These are phyloP conservation scores for Drosophila diplacantha DNA, from an alignment of 2,888 invertebrate species.

Conservation along the genomic window DNA sequence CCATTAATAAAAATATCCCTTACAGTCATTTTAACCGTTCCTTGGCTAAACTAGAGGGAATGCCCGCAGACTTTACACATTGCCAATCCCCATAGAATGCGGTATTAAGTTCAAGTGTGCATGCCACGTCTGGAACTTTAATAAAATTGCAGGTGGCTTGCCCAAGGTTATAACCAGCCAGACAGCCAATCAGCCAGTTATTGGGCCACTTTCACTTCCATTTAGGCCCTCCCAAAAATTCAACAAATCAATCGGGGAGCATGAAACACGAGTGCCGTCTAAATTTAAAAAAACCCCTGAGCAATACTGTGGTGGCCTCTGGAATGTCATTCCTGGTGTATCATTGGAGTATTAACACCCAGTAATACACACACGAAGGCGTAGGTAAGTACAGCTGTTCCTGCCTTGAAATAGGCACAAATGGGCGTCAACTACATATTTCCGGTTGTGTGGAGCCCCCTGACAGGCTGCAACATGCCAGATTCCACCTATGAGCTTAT, in stretches of 20 bases:
- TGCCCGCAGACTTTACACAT: neutral
- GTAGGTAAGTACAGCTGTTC: slow-evolving; percentile 28
- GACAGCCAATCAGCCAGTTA: slow-evolving; percentile 37
- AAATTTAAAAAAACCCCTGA: slow-evolving; percentile 31
- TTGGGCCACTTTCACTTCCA: slow-evolving; percentile 55
- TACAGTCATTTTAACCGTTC: neutral
- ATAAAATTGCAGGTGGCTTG: slow-evolving; percentile 49
- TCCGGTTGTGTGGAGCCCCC: slow-evolving; percentile 64
- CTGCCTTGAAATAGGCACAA: slow-evolving; percentile 52
- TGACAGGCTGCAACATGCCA: slow-evolving; percentile 63
- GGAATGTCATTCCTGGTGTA: slow-evolving; percentile 32
- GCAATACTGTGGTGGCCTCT: slow-evolving; percentile 33
- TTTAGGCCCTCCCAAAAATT: slow-evolving; percentile 45
- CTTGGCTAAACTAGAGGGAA: neutral
- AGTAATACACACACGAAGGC: slow-evolving; percentile 26
- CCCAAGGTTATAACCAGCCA: slow-evolving; percentile 58
- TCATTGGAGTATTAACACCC: slow-evolving; percentile 31
- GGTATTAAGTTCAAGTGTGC: slow-evolving; percentile 21
- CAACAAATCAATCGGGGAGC: slow-evolving; percentile 57
- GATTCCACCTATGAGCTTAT: slow-evolving; percentile 40
- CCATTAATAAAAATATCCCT: neutral
- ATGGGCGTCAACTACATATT: slow-evolving; percentile 72
- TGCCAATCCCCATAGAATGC: neutral
- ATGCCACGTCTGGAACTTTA: slow-evolving; percentile 31
- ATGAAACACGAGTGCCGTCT: slow-evolving; percentile 30